Percentiles rank a stretch among this genome's conserved stretches.
phyloP scores from a whole-genome alignment of 2,113 vertebrate species.

The Ascaphus truei region DNA sequence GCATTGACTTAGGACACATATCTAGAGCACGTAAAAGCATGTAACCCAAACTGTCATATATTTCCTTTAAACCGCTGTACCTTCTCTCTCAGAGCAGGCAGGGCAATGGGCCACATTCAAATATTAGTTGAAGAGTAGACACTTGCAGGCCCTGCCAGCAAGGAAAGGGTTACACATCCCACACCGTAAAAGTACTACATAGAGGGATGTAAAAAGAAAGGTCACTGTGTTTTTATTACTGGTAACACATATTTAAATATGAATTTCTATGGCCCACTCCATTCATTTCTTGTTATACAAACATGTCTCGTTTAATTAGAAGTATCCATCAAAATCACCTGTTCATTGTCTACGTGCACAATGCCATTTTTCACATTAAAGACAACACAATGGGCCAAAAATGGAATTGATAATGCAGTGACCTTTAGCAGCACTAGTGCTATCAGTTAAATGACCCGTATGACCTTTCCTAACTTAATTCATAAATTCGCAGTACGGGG shows the following conservation, averaged over 20 bases:
- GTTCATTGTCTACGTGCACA: constrained; percentile 18
- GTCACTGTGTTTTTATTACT: not conserved
- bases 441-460: constrained; percentile 24
- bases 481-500: not conserved
- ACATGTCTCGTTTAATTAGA: constrained; percentile 15
- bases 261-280: not conserved
- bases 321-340: constrained; percentile 31
- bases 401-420: constrained; percentile 26
- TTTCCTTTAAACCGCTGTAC: not conserved
- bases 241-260: not conserved
- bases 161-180: too few species aligned
- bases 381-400: constrained; percentile 29
- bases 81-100: not conserved
- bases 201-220: not conserved
- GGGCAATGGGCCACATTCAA: not conserved
- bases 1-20: too few species aligned
- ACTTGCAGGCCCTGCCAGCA: too few species aligned
- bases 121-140: not conserved
- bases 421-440: constrained; percentile 7
- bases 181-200: too few species aligned
- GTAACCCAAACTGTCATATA: too few species aligned
- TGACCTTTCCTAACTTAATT: constrained; percentile 31
- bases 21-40: too few species aligned
- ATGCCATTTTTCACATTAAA: constrained; percentile 22
- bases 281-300: not conserved